A percentile compares a stretch with the other conserved stretches of the same genome.
These are phyloP conservation scores for Parus major DNA, from an alignment of 2,113 vertebrate species.

Conservation along the genomic window DNA sequence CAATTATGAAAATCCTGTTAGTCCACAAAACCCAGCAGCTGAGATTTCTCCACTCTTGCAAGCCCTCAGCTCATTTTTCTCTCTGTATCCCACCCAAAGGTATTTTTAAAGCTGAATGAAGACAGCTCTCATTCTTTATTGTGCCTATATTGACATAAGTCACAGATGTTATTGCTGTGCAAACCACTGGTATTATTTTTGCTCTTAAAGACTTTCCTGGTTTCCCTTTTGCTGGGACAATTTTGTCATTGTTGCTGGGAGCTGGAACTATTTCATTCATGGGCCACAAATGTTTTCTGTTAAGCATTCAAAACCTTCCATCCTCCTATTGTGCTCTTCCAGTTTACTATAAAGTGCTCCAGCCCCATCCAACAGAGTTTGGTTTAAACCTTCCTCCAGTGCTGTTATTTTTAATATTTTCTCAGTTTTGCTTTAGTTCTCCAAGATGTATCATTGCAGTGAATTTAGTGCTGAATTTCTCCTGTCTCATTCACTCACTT, in stretches of 20 bases:
- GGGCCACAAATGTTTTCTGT: slow-evolving; percentile 20
- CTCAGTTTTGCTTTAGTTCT: not conserved
- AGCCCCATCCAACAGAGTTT: not conserved
- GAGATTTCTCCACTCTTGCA: not conserved
- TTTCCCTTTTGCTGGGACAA: not conserved
- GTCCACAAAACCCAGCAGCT: not conserved
- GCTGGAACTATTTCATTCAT: slow-evolving; percentile 16
- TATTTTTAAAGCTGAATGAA: not conserved
- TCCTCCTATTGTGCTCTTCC: not conserved
- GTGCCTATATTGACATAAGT: not conserved
- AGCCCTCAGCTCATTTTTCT: not conserved
- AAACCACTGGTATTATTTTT: not conserved
- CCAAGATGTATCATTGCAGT: not conserved
- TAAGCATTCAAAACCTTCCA: not conserved
- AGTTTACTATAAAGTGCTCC: not conserved
- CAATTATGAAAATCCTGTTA: not conserved
- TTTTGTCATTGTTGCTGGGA: not conserved
- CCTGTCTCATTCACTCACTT: not conserved
- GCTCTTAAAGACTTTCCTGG: not conserved
- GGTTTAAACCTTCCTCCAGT: not conserved
- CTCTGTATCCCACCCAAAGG: not conserved
- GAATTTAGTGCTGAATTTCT: not conserved
- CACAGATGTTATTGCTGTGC: not conserved
- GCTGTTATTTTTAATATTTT: not conserved
- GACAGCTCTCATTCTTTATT: not conserved